These are phyloP conservation scores for Zaprionus taronus DNA, from an alignment of 1,140 invertebrate species.

Conservation along the genomic window DNA sequence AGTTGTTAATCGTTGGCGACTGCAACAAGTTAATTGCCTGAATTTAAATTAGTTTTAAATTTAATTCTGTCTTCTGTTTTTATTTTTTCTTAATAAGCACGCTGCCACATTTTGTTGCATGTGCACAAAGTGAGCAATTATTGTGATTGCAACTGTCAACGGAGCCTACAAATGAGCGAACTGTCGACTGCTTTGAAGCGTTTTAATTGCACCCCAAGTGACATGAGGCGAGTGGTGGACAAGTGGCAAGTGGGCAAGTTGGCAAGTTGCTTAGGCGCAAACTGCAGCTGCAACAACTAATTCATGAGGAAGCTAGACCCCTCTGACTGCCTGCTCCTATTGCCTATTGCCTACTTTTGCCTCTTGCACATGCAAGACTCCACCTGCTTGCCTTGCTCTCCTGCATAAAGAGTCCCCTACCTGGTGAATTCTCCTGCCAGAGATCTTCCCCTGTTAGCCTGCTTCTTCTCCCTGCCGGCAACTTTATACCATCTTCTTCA, in stretches of 20 bases:
- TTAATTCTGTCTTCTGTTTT: conserved; percentile 15
- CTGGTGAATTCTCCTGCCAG: too few relatives aligned
- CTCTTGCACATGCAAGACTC: too few relatives aligned
- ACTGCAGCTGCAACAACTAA: conserved; percentile 39
- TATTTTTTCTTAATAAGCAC: conserved; percentile 1
- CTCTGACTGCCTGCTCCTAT: too few relatives aligned
- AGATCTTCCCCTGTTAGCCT: too few relatives aligned
- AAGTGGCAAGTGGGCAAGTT: conserved; percentile 1
- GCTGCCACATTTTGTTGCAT: conserved; percentile 1
- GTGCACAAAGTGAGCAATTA: conserved; percentile 60
- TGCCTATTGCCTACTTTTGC: too few relatives aligned
- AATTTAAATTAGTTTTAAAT: conserved; percentile 24
- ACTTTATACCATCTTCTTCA: too few relatives aligned
- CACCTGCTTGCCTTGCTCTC: too few relatives aligned
- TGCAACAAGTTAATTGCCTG: conserved; percentile 15
- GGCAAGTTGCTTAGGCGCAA: neutral
- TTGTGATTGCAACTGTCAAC: conserved; percentile 39
- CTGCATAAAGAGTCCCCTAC: too few relatives aligned
- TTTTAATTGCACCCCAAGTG: conserved; percentile 31
- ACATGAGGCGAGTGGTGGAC: neutral
- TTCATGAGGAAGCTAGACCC: conserved; percentile 31
- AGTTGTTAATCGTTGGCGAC: conserved; percentile 8
- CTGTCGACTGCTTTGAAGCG: neutral
- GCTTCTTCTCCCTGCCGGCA: too few relatives aligned
- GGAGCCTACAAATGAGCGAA: neutral